These are phyloP conservation scores for Drosophila pegasa DNA, from an alignment of 2,888 invertebrate species.

Conservation along the genomic window DNA sequence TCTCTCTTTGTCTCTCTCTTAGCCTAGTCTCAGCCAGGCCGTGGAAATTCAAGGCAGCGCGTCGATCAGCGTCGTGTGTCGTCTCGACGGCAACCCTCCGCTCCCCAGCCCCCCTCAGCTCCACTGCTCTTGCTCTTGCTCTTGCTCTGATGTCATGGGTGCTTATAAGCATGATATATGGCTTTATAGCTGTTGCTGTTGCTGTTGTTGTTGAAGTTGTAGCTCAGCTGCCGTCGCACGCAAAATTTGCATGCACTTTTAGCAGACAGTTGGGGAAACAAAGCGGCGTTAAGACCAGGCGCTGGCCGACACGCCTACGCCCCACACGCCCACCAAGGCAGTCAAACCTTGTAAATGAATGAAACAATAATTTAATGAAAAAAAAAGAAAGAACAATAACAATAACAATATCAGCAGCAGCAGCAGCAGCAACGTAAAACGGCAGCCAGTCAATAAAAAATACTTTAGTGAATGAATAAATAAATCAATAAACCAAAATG, in stretches of 20 bases:
- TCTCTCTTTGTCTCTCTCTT: neutral
- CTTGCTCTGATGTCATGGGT: conserved; percentile 56
- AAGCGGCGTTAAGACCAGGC: conserved; percentile 27
- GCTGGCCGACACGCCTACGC: conserved; percentile 52
- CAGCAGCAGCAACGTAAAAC: conserved; percentile 23
- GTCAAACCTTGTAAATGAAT: conserved; percentile 57
- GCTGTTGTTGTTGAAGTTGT: conserved; percentile 14
- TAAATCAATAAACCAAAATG: conserved; percentile 71
- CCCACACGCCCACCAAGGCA: conserved; percentile 19
- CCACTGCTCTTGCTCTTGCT: conserved; percentile 8
- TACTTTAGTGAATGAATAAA: conserved; percentile 72
- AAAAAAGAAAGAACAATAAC: conserved; percentile 18
- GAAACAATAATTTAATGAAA: conserved; percentile 45
- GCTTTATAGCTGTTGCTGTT: conserved; percentile 21
- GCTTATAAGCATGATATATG: conserved; percentile 65
- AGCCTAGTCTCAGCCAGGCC: conserved; percentile 26
- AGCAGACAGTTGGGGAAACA: conserved; percentile 35
- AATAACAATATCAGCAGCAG: conserved; percentile 3
- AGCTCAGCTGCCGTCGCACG: conserved; percentile 52
- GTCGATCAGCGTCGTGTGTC: conserved; percentile 57
- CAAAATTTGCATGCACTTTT: conserved; percentile 64
- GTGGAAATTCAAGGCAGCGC: conserved; percentile 61
- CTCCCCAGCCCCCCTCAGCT: neutral
- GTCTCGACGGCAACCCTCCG: conserved; percentile 28
- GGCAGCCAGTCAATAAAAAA: conserved; percentile 65